Evolutionary conservation across 2,797 vertebrate genomes (phyloP).

Genomic region (Aselliscus stoliczkanus): DNA sequence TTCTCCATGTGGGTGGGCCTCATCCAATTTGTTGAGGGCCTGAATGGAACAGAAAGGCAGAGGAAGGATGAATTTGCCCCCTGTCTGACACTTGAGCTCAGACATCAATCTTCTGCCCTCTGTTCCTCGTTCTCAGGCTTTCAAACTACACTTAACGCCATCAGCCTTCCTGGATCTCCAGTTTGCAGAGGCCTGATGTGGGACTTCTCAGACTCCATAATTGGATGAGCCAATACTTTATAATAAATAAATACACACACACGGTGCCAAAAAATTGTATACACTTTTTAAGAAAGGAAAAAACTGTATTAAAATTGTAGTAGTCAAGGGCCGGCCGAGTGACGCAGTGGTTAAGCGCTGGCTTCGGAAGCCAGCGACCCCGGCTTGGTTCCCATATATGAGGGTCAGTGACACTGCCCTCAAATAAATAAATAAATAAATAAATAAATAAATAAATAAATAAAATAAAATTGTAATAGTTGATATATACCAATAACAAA

Average conservation of each 20-base stretch:
- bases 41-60: neutral
- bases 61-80: neutral
- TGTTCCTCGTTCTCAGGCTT: neutral
- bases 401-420: no score
- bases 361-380: no score
- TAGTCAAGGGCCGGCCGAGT: no score
- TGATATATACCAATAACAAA: no score
- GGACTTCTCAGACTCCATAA: neutral
- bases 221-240: neutral
- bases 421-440: no score
- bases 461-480: no score
- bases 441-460: no score
- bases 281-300: no score
- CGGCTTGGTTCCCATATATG: no score
- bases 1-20: neutral
- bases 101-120: neutral
- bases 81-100: neutral
- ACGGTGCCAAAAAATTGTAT: no score
- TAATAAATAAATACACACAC: neutral
- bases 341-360: no score
- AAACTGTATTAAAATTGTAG: no score
- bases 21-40: neutral
- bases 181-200: neutral
- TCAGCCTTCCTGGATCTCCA: neutral
- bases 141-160: neutral